These are phyloP conservation scores for Taeniopygia guttata DNA, from an alignment of 2,797 vertebrate species.

Conservation along the genomic window DNA sequence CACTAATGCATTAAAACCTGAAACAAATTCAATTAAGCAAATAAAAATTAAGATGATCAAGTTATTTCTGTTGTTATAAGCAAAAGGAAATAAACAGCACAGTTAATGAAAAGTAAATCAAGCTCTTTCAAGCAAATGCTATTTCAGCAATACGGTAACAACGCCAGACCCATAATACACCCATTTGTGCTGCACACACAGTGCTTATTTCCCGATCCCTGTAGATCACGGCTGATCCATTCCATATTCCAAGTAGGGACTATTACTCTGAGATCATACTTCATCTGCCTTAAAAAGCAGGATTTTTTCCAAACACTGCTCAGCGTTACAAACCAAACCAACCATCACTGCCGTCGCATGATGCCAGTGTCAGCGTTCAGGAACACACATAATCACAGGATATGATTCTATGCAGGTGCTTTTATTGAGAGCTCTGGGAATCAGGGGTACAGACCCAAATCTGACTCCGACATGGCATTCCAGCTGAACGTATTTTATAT, in stretches of 20 bases:
- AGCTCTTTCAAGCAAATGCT: neutral
- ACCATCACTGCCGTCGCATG: rapidly evolving
- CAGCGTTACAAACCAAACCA: rapidly evolving
- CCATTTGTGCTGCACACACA: neutral
- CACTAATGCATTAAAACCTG: neutral
- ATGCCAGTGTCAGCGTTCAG: no score
- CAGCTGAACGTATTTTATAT: no score
- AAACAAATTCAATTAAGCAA: neutral
- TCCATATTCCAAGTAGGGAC: rapidly evolving
- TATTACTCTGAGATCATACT: rapidly evolving
- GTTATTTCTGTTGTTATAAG: neutral
- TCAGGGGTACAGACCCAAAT: no score
- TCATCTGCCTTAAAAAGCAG: neutral
- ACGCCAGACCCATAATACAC: neutral
- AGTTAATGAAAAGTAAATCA: neutral
- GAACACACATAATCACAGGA: no score
- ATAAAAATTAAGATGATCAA: neutral
- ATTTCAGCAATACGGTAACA: neutral
- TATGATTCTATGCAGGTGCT: no score
- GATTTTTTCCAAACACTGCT: neutral
- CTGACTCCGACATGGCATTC: no score
- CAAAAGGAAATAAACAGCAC: neutral
- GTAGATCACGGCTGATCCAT: neutral
- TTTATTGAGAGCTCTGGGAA: no score
- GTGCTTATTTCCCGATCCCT: neutral